Evolutionary conservation across 2,888 invertebrate genomes (phyloP), one percentile per base, ranked within the genome.

Genomic region (Adelphocoris suturalis): DNA sequence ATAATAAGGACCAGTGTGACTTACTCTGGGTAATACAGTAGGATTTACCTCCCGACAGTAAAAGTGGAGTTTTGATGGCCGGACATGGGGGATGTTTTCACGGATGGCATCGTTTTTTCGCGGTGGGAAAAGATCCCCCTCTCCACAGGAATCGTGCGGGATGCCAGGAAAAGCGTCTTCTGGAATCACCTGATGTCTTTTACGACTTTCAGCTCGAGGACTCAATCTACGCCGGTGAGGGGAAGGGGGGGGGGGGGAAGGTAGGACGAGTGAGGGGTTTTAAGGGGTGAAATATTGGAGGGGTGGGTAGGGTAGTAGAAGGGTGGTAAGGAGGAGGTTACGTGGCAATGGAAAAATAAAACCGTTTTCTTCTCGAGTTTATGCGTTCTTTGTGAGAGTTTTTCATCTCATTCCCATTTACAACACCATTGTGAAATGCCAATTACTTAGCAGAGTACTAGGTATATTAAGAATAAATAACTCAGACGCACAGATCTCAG

Each of bases 1-100:
- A 89, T 89, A 89, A 89, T 89, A 89, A 89, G 89, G 89, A 84
- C 55, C 48, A 68, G 84, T 89, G 89, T 89, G 89, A 89, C 89
- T 89, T 89, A 89, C 84, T 89, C 80, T n/a, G 84, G 68, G 89
- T 84, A 84, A 89, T 84, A 84, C 89, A 82, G 84, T 82, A 75
- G 89, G 89, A 89, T 89, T 89, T 89, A 78, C 86, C 78, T 78
- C 37, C 13, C 68, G 52, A 78, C 80, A 76, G 88, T 88, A 88
- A 88, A 88, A 88, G 78, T 80, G 52, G 68, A 86, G 86, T 88
- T 68, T 88, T 88, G 80, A 88, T 88, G 88, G 88, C 47, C 78
- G 82, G 47, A 47, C 55, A 68, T 68, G 68, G 23, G 76, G 57
- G 80, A 88, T 88, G 88, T 88, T 88, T 88, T 88, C 88, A 88